phyloP scores from a whole-genome alignment of 1,140 invertebrate species.

The Idris sp. region DNA sequence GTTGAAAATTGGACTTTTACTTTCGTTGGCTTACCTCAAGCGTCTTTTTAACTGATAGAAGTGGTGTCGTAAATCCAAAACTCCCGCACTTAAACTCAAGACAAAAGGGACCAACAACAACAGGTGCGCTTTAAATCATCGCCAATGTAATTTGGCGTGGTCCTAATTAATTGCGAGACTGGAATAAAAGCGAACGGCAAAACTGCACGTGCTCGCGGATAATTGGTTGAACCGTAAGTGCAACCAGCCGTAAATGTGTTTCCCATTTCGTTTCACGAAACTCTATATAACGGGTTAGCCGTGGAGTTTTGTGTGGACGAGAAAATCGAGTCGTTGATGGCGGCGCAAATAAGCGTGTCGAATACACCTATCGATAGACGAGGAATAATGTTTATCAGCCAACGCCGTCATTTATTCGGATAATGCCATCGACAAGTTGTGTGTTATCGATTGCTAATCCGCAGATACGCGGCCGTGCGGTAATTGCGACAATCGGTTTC shows the following conservation, averaged over 20 bases:
- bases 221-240: constrained; percentile 61
- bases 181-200: constrained; percentile 42
- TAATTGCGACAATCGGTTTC: constrained; percentile 39
- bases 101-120: too few relatives aligned
- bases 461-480: constrained; percentile 22
- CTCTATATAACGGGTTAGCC: constrained; percentile 48
- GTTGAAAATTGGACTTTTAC: too few relatives aligned
- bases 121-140: constrained; percentile 43
- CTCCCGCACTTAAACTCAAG: too few relatives aligned
- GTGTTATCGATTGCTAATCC: constrained; percentile 31
- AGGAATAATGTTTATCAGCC: constrained; percentile 24
- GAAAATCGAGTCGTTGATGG: constrained; percentile 35
- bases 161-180: constrained; percentile 36
- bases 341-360: constrained; percentile 48
- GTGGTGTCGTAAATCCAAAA: too few relatives aligned
- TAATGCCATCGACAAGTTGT: constrained; percentile 20
- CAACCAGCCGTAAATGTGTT: constrained; percentile 57
- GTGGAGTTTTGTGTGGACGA: too few relatives aligned
- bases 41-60: too few relatives aligned
- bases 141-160: constrained; percentile 37
- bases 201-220: constrained; percentile 50
- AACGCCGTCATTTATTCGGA: constrained; percentile 23
- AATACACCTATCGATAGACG: constrained; percentile 22
- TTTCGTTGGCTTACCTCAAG: too few relatives aligned
- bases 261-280: constrained; percentile 30